Conservation (phyloP, 2,888 invertebrate species). For the Eugnorisma glareosa region DNA sequence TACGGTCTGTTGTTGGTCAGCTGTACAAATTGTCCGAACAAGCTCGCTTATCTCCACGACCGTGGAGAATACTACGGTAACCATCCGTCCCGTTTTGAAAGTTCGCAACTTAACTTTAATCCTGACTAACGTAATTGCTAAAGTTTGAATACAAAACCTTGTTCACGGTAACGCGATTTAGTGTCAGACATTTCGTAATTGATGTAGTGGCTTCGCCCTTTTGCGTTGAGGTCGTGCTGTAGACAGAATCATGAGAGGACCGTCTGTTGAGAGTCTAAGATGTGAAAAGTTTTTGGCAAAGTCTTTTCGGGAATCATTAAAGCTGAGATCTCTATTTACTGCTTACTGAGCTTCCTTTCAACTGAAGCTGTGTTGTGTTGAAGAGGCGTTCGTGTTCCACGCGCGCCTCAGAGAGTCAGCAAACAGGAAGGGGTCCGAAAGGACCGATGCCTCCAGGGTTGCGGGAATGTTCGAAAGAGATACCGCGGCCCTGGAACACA, state of each 20-base stretch:
- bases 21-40: conserved; percentile 19
- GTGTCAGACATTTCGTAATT: conserved; percentile 84
- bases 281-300: neutral
- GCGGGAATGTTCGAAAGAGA: no score
- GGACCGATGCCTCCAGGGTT: no score
- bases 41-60: conserved; percentile 33
- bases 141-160: conserved; percentile 88
- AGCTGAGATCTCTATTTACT: neutral
- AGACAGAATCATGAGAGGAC: neutral
- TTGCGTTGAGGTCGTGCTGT: conserved; percentile 47
- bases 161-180: conserved; percentile 85
- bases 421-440: no score
- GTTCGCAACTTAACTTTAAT: conserved; percentile 86
- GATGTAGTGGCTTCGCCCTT: conserved; percentile 78
- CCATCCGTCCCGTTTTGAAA: conserved; percentile 87
- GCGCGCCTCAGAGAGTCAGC: no score
- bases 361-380: no score
- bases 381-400: no score
- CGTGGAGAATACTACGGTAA: conserved; percentile 70
- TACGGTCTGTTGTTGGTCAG: neutral
- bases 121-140: conserved; percentile 88
- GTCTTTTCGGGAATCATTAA: neutral
- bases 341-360: no score
- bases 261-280: neutral
- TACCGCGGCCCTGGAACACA: no score